Conservation (phyloP, 2,888 invertebrate genomes). For the Acutogordius australiensis region DNA sequence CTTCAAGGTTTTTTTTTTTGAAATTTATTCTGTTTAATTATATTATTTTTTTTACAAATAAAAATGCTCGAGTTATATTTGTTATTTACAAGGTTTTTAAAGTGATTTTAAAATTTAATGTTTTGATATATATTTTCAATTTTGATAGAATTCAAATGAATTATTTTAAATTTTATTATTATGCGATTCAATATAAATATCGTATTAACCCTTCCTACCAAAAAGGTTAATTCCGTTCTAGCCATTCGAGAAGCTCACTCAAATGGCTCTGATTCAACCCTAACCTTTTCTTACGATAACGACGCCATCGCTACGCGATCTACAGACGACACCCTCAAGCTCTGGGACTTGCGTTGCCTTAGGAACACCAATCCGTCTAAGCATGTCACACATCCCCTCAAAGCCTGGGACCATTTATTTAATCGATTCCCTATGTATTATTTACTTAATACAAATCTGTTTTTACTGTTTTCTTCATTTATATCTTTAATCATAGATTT, state of each 20-base stretch:
- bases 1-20: too few species aligned
- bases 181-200: too few species aligned
- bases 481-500: slow-evolving; percentile 15
- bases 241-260: slow-evolving; percentile 36
- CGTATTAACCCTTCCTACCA: too few species aligned
- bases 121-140: neutral
- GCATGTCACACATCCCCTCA: slow-evolving; percentile 35
- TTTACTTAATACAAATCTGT: slow-evolving; percentile 13
- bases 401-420: slow-evolving; percentile 31
- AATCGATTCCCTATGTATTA: slow-evolving; percentile 39
- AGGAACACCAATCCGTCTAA: too few species aligned
- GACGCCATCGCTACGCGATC: slow-evolving; percentile 45
- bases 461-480: neutral
- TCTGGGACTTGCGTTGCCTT: slow-evolving; percentile 65
- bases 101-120: neutral
- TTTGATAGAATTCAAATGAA: too few species aligned
- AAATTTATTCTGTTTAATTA: too few species aligned
- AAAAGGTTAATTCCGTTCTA: slow-evolving; percentile 42
- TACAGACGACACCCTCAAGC: slow-evolving; percentile 60
- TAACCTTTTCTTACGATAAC: slow-evolving; percentile 61
- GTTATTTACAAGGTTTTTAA: neutral
- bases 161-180: too few species aligned
- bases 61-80: neutral
- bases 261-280: slow-evolving; percentile 22
- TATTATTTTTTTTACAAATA: neutral